Conservation (phyloP, 2,888 invertebrate genomes). For the Drosophila diplacantha region DNA sequence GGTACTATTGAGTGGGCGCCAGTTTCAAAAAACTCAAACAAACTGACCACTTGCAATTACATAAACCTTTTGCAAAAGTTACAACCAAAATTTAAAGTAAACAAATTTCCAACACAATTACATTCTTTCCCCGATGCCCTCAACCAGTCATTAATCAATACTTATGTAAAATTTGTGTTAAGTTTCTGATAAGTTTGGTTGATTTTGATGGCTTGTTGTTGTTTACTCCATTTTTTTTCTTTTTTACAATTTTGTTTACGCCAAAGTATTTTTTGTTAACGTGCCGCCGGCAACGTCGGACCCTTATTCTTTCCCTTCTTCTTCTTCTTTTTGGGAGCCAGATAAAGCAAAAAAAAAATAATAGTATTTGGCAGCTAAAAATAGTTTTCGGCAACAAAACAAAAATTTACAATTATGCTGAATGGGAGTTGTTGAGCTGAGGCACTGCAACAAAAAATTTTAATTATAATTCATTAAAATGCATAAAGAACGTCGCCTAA, state of each 20-base stretch:
- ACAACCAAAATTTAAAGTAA: neutral
- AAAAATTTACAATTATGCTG: slow-evolving; percentile 26
- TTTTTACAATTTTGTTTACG: slow-evolving; percentile 60
- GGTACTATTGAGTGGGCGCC: neutral
- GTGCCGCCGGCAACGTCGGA: slow-evolving; percentile 56
- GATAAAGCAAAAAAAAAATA: slow-evolving; percentile 25
- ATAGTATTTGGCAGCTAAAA: slow-evolving; percentile 26
- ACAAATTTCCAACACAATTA: neutral
- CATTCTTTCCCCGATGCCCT: neutral
- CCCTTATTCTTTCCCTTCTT: slow-evolving; percentile 37
- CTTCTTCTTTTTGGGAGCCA: slow-evolving; percentile 27
- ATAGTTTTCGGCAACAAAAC: slow-evolving; percentile 14
- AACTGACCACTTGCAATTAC: neutral
- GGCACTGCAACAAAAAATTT: neutral
- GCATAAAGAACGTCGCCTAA: no score
- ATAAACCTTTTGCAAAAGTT: neutral
- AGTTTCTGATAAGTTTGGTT: slow-evolving; percentile 17
- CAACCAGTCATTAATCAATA: slow-evolving; percentile 5
- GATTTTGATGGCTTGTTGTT: slow-evolving; percentile 29
- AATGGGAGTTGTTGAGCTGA: slow-evolving; percentile 6
- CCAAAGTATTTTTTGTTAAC: slow-evolving; percentile 46
- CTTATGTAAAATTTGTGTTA: neutral
- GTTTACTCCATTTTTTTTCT: slow-evolving; percentile 31
- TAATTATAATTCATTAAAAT: neutral
- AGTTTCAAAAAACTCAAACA: neutral